Conservation (phyloP, 2,888 invertebrate genomes). For the Melieria omissa region DNA sequence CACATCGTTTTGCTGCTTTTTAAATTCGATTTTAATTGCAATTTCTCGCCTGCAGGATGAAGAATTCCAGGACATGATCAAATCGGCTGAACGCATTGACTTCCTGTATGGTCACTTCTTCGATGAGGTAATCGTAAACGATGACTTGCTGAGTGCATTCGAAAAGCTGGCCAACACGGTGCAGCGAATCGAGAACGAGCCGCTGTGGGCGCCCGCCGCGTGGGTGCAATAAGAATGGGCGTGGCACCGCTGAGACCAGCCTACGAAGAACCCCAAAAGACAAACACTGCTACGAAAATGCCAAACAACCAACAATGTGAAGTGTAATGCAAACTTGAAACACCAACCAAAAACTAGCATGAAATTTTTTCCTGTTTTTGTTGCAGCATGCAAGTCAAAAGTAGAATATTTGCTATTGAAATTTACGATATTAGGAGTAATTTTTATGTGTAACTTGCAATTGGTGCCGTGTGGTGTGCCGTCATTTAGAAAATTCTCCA, state of each 20-base stretch:
- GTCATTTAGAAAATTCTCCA: too few species aligned
- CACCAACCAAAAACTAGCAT: too few species aligned
- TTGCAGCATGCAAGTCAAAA: too few species aligned
- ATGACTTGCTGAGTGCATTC: conserved; percentile 85
- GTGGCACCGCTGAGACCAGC: conserved; percentile 17
- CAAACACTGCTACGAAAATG: conserved; percentile 48
- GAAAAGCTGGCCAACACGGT: conserved; percentile 85
- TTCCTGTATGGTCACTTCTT: conserved; percentile 93
- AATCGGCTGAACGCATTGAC: conserved; percentile 87
- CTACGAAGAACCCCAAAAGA: conserved; percentile 42
- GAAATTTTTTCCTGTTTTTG: too few species aligned
- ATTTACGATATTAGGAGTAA: too few species aligned
- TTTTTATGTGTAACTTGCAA: too few species aligned
- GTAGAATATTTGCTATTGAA: too few species aligned
- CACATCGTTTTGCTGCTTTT: not conserved
- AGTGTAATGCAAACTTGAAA: too few species aligned
- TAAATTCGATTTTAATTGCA: not conserved
- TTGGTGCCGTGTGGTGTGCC: too few species aligned
- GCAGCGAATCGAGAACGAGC: conserved; percentile 88
- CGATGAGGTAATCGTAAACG: conserved; percentile 93
- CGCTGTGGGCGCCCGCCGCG: conserved; percentile 94
- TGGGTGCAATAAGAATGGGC: conserved; percentile 82
- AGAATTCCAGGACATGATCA: conserved; percentile 88
- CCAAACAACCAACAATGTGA: conserved; percentile 30
- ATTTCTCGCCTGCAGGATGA: conserved; percentile 76